Conservation (phyloP, 2,797 vertebrate species). For the Myotis myotis region DNA sequence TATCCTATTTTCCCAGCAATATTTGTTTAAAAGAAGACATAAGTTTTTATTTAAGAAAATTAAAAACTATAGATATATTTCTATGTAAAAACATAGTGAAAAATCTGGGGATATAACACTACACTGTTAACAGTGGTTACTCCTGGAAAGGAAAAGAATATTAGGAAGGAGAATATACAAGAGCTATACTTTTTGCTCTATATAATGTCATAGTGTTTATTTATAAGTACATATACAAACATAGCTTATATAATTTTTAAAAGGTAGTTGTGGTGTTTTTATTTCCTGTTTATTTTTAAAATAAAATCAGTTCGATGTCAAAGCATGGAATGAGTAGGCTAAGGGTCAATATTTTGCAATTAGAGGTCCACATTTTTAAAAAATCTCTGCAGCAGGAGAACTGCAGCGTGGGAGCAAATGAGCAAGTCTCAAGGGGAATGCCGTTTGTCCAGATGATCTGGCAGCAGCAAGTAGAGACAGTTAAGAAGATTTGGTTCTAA, state of each 20-base stretch:
- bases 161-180: not conserved
- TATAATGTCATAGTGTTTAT: not conserved
- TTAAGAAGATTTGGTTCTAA: constrained; percentile 14
- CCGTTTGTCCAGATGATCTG: constrained; percentile 28
- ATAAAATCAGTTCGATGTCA: constrained; percentile 50
- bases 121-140: not conserved
- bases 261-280: not conserved
- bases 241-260: constrained; percentile 9
- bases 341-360: constrained; percentile 46
- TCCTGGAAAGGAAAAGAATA: not conserved
- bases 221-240: not conserved
- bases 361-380: constrained; percentile 47
- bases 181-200: not conserved
- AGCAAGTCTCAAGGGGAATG: constrained; percentile 22
- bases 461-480: not conserved
- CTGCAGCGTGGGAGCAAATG: not conserved
- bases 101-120: not conserved
- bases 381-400: not conserved
- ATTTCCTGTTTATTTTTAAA: not conserved
- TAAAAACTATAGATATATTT: not conserved
- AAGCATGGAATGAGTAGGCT: not conserved
- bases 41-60: constrained; percentile 44
- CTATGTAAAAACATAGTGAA: not conserved
- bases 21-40: constrained; percentile 15
- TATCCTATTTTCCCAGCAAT: not conserved